Base-by-base conservation (phyloP, 2,797 vertebrate genomes). In the Heterohyrax brucei region DNA sequence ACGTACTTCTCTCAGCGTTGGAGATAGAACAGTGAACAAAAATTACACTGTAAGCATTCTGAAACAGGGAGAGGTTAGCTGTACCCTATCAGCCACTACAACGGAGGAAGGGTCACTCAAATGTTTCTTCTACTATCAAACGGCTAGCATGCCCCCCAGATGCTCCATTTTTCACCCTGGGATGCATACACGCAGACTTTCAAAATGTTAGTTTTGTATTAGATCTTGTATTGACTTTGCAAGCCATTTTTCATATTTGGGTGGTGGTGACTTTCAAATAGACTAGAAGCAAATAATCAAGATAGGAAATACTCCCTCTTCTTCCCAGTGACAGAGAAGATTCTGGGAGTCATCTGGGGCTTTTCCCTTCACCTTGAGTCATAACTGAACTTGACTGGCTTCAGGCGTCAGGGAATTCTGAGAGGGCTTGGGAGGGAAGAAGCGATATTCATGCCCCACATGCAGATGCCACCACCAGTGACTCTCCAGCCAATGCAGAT, bases 251-350 rank as follows among this genome's bases (percentile, higher is more conserved):
- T 59, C 33, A 93, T 14, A 62, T 85, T 78, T 56, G 44, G 30
- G 56, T 85, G 4, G 56, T 85, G 4, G 30, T 92, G 78, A 84
- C 39, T 26, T 59, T 83, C 44, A 91, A 72, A 80, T 80, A 9
- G 28, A 53, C 62, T 78, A 78, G 46, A 95, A 87, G 78, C 21
- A 83, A 89, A 83, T 81, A 10, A 68, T 85, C 80, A 44, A 68
- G 33, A 73, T 24, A 89, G 50, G 89, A 95, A 68, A 87, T 48
- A 77, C 0, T 73, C 12, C 4, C 7, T 33, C 46, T 79, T 72
- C 39, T 81, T 70, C 56, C 33, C 3, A 7, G 21, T 19, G 28
- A 78, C 33, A 59, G 48, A 84, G 78, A 86, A 46, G 30, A 39
- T n/a, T 5, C 26, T 64, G n/a, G 48, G n/a, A 89, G 66, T 39